Evolutionary conservation across 2,888 invertebrate species (phyloP), one percentile per base, ranked within the genome.

Genomic region (Tachina lurida): DNA sequence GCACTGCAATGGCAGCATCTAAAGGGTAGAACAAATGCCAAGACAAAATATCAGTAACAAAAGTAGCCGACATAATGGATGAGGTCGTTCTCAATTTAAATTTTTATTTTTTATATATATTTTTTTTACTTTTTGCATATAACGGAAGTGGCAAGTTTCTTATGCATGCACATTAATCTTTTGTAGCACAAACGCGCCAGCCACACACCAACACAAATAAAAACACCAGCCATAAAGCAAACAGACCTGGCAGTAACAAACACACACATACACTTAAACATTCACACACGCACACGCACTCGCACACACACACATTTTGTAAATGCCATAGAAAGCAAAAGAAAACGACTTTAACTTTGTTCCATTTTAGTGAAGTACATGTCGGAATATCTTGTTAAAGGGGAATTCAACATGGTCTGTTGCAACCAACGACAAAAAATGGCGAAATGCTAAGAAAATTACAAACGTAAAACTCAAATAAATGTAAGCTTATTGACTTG

Each of bases 81-180:
- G 75, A 63, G 70, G 75, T 70, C 54, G 60, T 70, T 56, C 70
- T 67, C 58, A 60, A 73, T 77, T 77, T 83, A 67, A 43, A 63
- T 68, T 83, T 60, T 7, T 7, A 31, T 31, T 31, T 31, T 31
- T 5, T 31, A 2, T 22, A 2, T 22, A 2, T 22, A 22, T 22
- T 31, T 31, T 31, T 31, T 31, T 31, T 31, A 31, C 31, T 31
- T 58, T 79, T 77, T 73, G 65, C 73, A 17, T 77, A 70, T 22
- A 70, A 56, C 75, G 82, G 82, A 82, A 82, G 75, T 82, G 75
- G 62, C 71, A 74, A 67, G 79, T 79, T 84, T 60, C 84, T 80
- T 84, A 80, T 81, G 71, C 65, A 76, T 79, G 75, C 65, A 77
- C 76, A 84, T 84, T 80, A 80, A 84, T 84, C 80, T 84, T 79